Percentiles rank a stretch among this genome's conserved stretches.
These are phyloP conservation scores for Poeciliopsis occidentalis DNA, from an alignment of 2,113 vertebrate species.

Conservation along the genomic window DNA sequence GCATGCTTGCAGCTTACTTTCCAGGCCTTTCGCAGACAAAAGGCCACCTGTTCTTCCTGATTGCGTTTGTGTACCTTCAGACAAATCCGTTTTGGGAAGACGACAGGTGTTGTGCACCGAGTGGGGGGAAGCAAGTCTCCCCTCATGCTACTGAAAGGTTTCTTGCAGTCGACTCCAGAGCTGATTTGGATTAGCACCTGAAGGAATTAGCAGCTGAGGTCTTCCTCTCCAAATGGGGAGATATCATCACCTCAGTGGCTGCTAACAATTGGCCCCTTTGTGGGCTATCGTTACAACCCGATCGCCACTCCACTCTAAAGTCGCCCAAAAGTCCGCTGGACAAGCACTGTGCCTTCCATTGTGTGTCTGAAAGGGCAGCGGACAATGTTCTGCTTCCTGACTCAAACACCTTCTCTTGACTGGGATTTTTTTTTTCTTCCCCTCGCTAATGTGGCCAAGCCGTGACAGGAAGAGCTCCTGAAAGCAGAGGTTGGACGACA, in stretches of 20 bases:
- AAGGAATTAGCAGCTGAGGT: slow-evolving; percentile 58
- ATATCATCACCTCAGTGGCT: slow-evolving; percentile 63
- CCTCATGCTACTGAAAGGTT: slow-evolving; percentile 5
- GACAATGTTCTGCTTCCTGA: slow-evolving; percentile 71
- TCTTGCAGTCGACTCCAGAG: slow-evolving; percentile 16
- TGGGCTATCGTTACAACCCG: slow-evolving; percentile 66
- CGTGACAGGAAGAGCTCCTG: slow-evolving; percentile 47
- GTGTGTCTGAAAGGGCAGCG: slow-evolving; percentile 77
- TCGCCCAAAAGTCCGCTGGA: slow-evolving; percentile 58
- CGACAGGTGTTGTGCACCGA: slow-evolving; percentile 15
- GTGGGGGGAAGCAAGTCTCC: neutral
- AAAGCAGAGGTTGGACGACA: slow-evolving; percentile 48
- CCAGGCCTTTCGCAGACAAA: neutral
- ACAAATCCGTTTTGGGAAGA: neutral
- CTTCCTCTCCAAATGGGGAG: slow-evolving; percentile 55
- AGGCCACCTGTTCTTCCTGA: slow-evolving; percentile 7
- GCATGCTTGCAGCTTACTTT: neutral
- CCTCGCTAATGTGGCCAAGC: slow-evolving; percentile 34
- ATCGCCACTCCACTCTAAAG: slow-evolving; percentile 60
- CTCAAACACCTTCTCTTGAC: slow-evolving; percentile 49
- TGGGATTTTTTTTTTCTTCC: neutral
- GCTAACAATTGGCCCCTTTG: slow-evolving; percentile 78
- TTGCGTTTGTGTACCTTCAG: neutral
- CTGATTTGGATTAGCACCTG: slow-evolving; percentile 58
- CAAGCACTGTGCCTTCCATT: slow-evolving; percentile 77